These are phyloP conservation scores for Sinella curviseta DNA, from an alignment of 1,140 invertebrate species.

Conservation along the genomic window DNA sequence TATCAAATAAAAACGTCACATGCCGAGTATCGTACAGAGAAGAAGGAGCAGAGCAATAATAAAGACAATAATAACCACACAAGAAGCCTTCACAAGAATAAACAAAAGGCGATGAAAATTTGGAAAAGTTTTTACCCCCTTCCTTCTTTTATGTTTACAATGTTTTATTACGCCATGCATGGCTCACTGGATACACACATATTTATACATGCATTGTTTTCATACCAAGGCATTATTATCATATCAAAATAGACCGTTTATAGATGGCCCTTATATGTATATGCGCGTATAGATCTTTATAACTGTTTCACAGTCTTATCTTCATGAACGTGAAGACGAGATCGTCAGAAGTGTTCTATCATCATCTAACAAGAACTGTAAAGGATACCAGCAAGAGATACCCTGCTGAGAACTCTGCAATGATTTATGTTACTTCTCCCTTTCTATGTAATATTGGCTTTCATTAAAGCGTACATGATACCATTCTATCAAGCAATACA, in stretches of 20 bases:
- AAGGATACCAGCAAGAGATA: not conserved
- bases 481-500: too few species aligned
- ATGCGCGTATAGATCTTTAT: too few species aligned
- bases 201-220: not conserved
- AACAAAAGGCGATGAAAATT: slow-evolving; percentile 24
- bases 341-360: not conserved
- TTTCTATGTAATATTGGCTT: not conserved
- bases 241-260: too few species aligned
- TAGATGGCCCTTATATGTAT: too few species aligned
- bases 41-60: slow-evolving; percentile 8
- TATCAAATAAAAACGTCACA: slow-evolving; percentile 11
- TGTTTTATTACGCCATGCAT: slow-evolving; percentile 3
- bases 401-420: not conserved
- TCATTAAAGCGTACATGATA: too few species aligned
- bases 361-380: not conserved
- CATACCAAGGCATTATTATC: not conserved
- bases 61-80: slow-evolving; percentile 20
- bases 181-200: not conserved
- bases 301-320: not conserved
- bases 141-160: slow-evolving; percentile 17
- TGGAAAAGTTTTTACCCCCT: not conserved
- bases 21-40: not conserved
- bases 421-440: slow-evolving; percentile 2
- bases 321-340: not conserved
- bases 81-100: slow-evolving; percentile 15